phyloP scores from a whole-genome alignment of 2,888 invertebrate genomes.

The Axea sp. region DNA sequence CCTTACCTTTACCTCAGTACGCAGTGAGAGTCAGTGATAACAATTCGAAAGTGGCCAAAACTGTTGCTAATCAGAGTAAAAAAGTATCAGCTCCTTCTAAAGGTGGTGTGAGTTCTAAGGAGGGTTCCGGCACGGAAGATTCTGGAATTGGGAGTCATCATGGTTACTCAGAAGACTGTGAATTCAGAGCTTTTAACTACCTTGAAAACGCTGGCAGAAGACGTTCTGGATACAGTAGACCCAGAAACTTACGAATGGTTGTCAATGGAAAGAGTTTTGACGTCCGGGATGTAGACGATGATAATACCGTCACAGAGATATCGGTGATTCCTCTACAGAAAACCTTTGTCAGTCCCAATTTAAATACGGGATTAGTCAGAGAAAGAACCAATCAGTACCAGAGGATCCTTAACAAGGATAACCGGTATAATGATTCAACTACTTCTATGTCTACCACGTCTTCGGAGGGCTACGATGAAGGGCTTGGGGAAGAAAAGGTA shows the following conservation, averaged over 20 bases:
- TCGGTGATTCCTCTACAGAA: constrained; percentile 84
- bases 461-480: constrained; percentile 80
- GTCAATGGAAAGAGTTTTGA: constrained; percentile 88
- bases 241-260: constrained; percentile 87
- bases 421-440: constrained; percentile 75
- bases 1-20: constrained; percentile 87
- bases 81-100: constrained; percentile 81
- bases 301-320: constrained; percentile 83
- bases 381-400: constrained; percentile 81
- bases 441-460: constrained; percentile 78
- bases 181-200: constrained; percentile 73
- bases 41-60: constrained; percentile 86
- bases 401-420: constrained; percentile 77
- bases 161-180: constrained; percentile 73
- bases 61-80: constrained; percentile 85
- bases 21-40: constrained; percentile 82
- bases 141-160: constrained; percentile 82
- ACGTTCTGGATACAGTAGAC: constrained; percentile 79
- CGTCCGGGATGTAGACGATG: constrained; percentile 85
- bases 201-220: constrained; percentile 74
- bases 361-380: constrained; percentile 79
- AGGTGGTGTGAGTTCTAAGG: constrained; percentile 81
- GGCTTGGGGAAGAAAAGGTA: constrained; percentile 85
- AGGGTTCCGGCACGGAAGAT: constrained; percentile 84
- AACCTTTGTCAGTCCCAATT: constrained; percentile 69